Evolutionary conservation across 2,888 invertebrate species (phyloP), one percentile per base, ranked within the genome.

Genomic region (Drosophila nr. fundita): DNA sequence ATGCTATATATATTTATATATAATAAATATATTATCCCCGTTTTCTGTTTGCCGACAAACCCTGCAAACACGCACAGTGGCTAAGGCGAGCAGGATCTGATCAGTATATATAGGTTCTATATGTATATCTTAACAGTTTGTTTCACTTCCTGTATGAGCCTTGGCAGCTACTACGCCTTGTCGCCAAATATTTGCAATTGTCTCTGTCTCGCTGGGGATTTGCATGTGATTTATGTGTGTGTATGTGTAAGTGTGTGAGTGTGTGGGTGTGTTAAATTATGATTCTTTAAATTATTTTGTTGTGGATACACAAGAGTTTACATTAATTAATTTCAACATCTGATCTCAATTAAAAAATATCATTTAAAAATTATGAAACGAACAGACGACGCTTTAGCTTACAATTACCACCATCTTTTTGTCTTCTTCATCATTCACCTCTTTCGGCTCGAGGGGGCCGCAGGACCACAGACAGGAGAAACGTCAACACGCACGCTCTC

Each of bases 381-480:
- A 90, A 90, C 90, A 91, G 91, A 91, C 91, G 91, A 92, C 92
- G 92, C 92, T 91, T 91, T 91, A 92, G 90, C 92, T 92, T 91
- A 90, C 86, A 88, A 90, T 90, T 84, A 86, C 85, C 80, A 86
- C 80, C 89, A 89, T 86, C 82, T 87, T 83, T 86, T 76, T 82
- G 77, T 67, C 71, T 76, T 86, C 83, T 76, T 83, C 90, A 87
- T 88, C 87, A 89, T 90, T 88, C 84, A 82, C 90, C 87, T 72
- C 69, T 53, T 54, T 34, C 54, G n/a, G n/a, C 27, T 55, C 32
- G 55, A 27, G 21, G 34, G 30, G 36, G 57, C 65, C 50, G 58
- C 60, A 54, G 65, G 65, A 66, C 62, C 76, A 79, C 65, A 66
- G 76, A 74, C 65, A 69, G 78, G 79, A 78, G 83, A 45, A 15